Conservation (phyloP, 2,888 invertebrate genomes). For the Altica lythri region DNA sequence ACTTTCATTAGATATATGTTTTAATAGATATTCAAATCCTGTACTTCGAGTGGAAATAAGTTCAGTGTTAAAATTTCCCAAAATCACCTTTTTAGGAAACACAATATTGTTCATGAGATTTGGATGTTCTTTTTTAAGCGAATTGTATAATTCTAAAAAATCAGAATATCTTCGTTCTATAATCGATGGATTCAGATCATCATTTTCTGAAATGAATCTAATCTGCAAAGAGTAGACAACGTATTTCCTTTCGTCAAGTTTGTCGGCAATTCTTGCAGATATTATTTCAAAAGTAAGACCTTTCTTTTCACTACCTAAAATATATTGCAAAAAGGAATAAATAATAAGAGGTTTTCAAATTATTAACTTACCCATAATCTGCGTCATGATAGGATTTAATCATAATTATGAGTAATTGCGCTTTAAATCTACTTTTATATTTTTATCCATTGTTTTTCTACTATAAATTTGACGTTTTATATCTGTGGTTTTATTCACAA, state of each 20-base stretch:
- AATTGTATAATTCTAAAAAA: constrained; percentile 68
- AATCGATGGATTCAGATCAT: constrained; percentile 64
- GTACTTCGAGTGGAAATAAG: constrained; percentile 68
- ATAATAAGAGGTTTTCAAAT: too few species aligned
- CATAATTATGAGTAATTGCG: constrained; percentile 10
- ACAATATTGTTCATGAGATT: constrained; percentile 60
- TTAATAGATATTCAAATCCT: constrained; percentile 68
- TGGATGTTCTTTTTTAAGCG: constrained; percentile 65
- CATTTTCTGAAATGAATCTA: constrained; percentile 62
- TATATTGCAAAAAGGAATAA: constrained; percentile 1
- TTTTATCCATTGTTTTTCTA: too few species aligned
- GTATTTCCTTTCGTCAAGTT: constrained; percentile 68
- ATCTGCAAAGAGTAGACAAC: constrained; percentile 73
- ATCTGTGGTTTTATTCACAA: too few species aligned
- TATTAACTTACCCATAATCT: constrained; percentile 38
- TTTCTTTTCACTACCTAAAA: constrained; percentile 44
- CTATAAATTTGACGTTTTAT: too few species aligned
- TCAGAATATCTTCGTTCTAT: constrained; percentile 76
- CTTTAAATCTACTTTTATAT: neutral
- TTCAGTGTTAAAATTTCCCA: constrained; percentile 67
- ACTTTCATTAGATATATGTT: constrained; percentile 62
- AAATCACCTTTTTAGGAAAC: constrained; percentile 62
- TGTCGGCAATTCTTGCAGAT: constrained; percentile 67
- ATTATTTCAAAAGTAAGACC: constrained; percentile 69
- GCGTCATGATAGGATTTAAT: constrained; percentile 31